Conservation (phyloP, 2,888 invertebrate genomes). For the Polyploca ridens region DNA sequence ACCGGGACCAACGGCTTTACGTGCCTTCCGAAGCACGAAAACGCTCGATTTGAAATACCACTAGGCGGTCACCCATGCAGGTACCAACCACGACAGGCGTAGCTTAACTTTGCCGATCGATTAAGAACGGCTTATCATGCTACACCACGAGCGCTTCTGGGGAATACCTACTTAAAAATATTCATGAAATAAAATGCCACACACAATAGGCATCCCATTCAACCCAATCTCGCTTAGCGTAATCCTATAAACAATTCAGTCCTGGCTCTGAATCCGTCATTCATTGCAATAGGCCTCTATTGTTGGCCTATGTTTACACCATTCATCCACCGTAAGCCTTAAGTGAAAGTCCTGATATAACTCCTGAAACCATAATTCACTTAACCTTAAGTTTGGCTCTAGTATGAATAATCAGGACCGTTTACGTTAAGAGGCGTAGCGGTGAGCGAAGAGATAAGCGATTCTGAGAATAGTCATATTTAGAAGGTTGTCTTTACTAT, state of each 20-base stretch:
- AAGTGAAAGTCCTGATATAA: conserved; percentile 36
- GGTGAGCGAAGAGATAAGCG: neutral
- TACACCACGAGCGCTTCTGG: no score
- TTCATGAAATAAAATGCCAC: no score
- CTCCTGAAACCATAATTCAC: conserved; percentile 48
- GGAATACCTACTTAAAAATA: no score
- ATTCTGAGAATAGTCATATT: neutral
- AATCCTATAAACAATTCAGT: neutral
- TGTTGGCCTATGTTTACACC: conserved; percentile 24
- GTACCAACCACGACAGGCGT: no score
- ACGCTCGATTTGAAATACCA: no score
- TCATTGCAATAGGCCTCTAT: neutral
- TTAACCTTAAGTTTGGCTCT: conserved; percentile 31
- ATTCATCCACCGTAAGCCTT: conserved; percentile 33
- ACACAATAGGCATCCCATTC: neutral
- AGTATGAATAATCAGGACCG: neutral
- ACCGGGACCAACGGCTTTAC: no score
- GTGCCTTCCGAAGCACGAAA: no score
- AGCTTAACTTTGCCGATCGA: no score
- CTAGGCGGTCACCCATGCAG: no score
- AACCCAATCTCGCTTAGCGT: neutral
- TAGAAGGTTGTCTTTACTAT: no score
- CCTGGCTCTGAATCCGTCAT: neutral
- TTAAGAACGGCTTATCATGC: no score
- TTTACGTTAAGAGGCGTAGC: neutral